Percentiles rank a stretch among this genome's conserved stretches.
phyloP scores from a whole-genome alignment of 1,140 invertebrate genomes.

The Lasaia peninsularis region DNA sequence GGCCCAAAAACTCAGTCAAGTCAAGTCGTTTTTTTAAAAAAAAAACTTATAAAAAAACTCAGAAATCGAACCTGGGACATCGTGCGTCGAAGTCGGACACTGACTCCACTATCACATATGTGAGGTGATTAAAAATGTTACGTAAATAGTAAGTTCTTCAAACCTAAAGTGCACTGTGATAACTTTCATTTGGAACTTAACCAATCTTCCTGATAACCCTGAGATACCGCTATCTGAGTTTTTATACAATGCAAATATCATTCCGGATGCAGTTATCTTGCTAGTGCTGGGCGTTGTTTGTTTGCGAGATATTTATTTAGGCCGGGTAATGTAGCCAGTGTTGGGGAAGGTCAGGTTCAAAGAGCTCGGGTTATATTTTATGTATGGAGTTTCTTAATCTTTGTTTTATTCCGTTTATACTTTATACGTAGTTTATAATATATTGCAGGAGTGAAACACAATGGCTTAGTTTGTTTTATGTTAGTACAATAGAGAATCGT shows the following conservation, averaged over 20 bases:
- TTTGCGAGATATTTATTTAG: conserved; percentile 43
- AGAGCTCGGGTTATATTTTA: conserved; percentile 20
- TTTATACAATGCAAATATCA: conserved; percentile 46
- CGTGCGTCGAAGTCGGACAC: too few species aligned
- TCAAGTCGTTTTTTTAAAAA: too few species aligned
- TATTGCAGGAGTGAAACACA: neutral
- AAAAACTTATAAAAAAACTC: too few species aligned
- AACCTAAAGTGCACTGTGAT: conserved; percentile 1
- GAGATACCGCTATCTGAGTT: conserved; percentile 40
- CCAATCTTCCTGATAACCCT: conserved; percentile 35
- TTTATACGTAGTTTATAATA: neutral
- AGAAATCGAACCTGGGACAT: too few species aligned
- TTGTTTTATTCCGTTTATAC: neutral
- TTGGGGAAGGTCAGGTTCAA: conserved; percentile 61
- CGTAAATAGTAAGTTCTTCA: neutral
- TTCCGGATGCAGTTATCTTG: conserved; percentile 59
- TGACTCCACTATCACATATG: too few species aligned
- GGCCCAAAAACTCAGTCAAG: too few species aligned
- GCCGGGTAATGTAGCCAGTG: conserved; percentile 33
- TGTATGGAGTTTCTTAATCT: conserved; percentile 3
- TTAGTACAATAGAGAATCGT: neutral
- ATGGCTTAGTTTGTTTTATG: conserved; percentile 1
- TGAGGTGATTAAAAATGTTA: neutral
- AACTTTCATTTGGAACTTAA: conserved; percentile 10
- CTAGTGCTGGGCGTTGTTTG: conserved; percentile 26